A percentile compares a stretch with the other conserved stretches of the same genome.
Evolutionary conservation across 2,113 vertebrate species (phyloP).

Genomic region (Oryctolagus cuniculus): mOryCun1.1 NC_091435.1:92173001-92173500

Average conservation of each 20-base stretch:
- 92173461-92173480: background rate
- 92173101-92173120: background rate
- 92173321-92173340: background rate
- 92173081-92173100: background rate
- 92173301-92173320: background rate
- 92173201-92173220: background rate
- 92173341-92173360: background rate
- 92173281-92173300: background rate
- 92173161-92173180: background rate
- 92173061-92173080: background rate
- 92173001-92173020: too few species aligned
- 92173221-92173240: background rate
- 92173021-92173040: too few species aligned
- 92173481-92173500: too few species aligned
- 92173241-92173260: background rate
- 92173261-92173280: conserved; percentile 26
- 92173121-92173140: background rate
- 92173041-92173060: too few species aligned
- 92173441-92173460: background rate
- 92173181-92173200: background rate
- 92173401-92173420: background rate
- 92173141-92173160: background rate
- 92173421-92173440: background rate
- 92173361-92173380: background rate
- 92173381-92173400: background rate